A percentile compares a stretch with the other conserved stretches of the same genome.
phyloP scores from a whole-genome alignment of 2,113 vertebrate genomes.

The Anser cygnoides region DNA sequence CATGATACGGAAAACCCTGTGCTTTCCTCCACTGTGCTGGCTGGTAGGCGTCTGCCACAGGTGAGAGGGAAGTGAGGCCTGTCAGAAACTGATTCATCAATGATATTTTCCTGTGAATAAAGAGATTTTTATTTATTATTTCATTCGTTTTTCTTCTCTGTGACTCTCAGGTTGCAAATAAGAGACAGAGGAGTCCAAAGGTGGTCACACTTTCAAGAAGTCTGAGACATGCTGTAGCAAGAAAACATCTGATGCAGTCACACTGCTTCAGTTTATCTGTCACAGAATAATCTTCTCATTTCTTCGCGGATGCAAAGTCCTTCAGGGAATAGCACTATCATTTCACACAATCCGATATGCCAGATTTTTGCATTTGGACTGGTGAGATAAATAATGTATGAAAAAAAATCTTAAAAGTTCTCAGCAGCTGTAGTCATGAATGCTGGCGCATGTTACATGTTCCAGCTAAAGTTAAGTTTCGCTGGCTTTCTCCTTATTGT shows the following conservation, averaged over 20 bases:
- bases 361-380: constrained; percentile 18
- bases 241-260: neutral
- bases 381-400: neutral
- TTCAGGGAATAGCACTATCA: constrained; percentile 27
- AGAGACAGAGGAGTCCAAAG: neutral
- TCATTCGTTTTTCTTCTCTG: neutral
- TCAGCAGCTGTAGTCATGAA: neutral
- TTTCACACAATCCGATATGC: neutral
- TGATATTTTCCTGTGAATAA: neutral
- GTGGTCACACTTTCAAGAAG: neutral
- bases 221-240: constrained; percentile 1
- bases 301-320: neutral
- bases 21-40: neutral
- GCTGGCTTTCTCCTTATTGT: neutral
- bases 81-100: neutral
- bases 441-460: neutral
- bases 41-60: neutral
- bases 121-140: constrained; percentile 1
- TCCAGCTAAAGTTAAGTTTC: neutral
- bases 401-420: neutral
- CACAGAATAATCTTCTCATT: constrained; percentile 48
- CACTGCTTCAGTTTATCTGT: constrained; percentile 18
- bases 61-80: neutral
- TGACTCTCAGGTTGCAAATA: neutral
- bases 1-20: neutral